phyloP scores from a whole-genome alignment of 53 echinoderm and acorn worm species.

The Paelopatides confundens region DNA sequence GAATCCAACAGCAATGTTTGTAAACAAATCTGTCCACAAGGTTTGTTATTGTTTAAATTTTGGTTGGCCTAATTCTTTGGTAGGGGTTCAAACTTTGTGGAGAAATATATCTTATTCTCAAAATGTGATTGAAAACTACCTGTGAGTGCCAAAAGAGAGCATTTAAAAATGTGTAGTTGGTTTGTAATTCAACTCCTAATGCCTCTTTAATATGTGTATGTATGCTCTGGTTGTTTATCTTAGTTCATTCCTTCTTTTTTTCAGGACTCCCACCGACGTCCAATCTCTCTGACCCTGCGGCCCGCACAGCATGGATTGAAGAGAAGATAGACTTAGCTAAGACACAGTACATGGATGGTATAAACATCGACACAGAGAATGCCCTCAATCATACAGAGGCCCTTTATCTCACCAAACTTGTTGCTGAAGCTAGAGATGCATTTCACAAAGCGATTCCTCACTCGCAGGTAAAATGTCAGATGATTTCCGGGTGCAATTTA shows the following conservation, averaged over 20 bases:
- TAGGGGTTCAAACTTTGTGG: too few species aligned
- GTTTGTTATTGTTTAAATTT: too few species aligned
- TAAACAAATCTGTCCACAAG: too few species aligned
- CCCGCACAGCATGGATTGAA: constrained; percentile 71
- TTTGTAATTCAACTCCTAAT: too few species aligned
- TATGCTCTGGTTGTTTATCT: neutral
- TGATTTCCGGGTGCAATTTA: too few species aligned
- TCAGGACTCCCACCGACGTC: constrained; percentile 65
- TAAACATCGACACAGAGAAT: constrained; percentile 91
- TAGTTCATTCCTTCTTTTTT: neutral
- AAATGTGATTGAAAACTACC: too few species aligned
- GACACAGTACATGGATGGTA: constrained; percentile 80
- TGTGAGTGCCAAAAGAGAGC: too few species aligned
- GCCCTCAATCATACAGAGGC: constrained; percentile 69
- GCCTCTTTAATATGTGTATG: neutral
- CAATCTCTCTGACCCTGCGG: constrained; percentile 57
- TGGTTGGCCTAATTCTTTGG: too few species aligned
- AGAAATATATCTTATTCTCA: too few species aligned
- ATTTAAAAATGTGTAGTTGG: too few species aligned
- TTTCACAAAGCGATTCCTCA: constrained; percentile 77
- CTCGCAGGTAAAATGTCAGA: constrained; percentile 75
- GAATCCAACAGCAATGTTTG: too few species aligned
- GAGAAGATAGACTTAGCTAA: constrained; percentile 60
- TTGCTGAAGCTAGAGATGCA: constrained; percentile 66
- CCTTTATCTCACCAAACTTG: constrained; percentile 73